Base-by-base conservation (phyloP, 2,888 invertebrate species). In the Ormyrus labotus region DNA sequence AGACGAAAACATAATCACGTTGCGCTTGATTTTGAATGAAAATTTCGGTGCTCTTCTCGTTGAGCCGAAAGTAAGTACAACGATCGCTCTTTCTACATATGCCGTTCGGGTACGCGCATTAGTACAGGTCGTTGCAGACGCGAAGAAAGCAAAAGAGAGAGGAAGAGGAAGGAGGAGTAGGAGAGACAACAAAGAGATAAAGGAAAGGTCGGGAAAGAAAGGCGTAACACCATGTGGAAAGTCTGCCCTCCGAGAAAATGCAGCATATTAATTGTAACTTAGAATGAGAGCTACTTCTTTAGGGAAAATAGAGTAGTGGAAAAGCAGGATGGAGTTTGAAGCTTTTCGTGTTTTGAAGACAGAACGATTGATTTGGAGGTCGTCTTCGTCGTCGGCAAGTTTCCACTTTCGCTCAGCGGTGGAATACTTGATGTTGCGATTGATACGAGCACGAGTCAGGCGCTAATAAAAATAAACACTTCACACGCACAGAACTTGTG, bases 391-490 rank as follows among this genome's bases (percentile, higher is more conserved):
- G 76, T 50, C 57, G 51, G 51, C 72, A 47, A 48, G 10, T 45
- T 69, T 65, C 58, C 60, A 50, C 60, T 57, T 45, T 53, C 34
- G 13, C 48, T 55, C 51, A 48, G 65, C 70, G 65, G 75, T 67
- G 73, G 64, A 53, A 67, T 63, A 61, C 72, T 80, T 48, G 58
- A 19, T 48, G 13, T 51, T 61, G 45, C 58, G 47, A 47, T 61
- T 67, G 67, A 53, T 69, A 63, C 76, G 80, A 10, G 64, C 74
- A 51, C 68, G 81, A 72, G 72, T 68, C 72, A 81, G 77, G 73
- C 81, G 69, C 55, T 51, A 58, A 73, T 81, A 81, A 77, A 72
- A 81, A 77, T 73, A 72, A 73, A 68, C 58, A 69, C 72, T 53
- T 76, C 76, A 72, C 72, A 34, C 34, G 34, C 34, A 34, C 34